phyloP scores from a whole-genome alignment of 2,888 invertebrate species.

The Synergus gifuensis region DNA sequence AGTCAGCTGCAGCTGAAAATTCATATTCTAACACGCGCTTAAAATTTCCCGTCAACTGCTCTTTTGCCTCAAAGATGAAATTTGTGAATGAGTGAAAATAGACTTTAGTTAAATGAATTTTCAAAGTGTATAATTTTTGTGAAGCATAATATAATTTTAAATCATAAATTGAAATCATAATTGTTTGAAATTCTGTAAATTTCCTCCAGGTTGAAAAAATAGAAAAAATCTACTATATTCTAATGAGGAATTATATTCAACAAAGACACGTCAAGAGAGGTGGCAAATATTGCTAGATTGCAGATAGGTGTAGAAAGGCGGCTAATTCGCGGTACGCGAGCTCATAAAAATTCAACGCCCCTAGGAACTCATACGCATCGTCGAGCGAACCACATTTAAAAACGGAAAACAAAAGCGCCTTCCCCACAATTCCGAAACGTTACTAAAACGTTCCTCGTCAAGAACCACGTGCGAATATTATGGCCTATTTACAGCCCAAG shows the following conservation, averaged over 20 bases:
- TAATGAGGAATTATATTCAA: background rate
- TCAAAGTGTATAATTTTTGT: background rate
- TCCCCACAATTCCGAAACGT: background rate
- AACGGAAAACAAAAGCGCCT: conserved; percentile 47
- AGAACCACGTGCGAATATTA: background rate
- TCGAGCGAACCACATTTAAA: conserved; percentile 44
- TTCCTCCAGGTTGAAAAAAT: background rate
- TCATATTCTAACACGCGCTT: background rate
- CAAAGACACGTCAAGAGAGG: background rate
- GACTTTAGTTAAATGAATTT: background rate
- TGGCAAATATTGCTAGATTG: conserved; percentile 31
- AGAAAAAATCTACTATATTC: background rate
- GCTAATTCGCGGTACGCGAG: conserved; percentile 34
- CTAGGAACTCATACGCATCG: conserved; percentile 47
- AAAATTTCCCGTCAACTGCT: background rate
- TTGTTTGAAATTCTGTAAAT: no score
- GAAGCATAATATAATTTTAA: background rate
- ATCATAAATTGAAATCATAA: no score
- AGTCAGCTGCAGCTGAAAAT: conserved; percentile 9
- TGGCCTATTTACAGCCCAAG: background rate
- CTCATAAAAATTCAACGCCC: conserved; percentile 55
- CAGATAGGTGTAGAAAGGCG: conserved; percentile 15
- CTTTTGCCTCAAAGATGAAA: background rate
- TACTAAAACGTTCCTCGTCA: conserved; percentile 6
- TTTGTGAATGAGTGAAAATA: background rate